phyloP scores from a whole-genome alignment of 2,797 vertebrate genomes.

The Danio albolineatus region DNA sequence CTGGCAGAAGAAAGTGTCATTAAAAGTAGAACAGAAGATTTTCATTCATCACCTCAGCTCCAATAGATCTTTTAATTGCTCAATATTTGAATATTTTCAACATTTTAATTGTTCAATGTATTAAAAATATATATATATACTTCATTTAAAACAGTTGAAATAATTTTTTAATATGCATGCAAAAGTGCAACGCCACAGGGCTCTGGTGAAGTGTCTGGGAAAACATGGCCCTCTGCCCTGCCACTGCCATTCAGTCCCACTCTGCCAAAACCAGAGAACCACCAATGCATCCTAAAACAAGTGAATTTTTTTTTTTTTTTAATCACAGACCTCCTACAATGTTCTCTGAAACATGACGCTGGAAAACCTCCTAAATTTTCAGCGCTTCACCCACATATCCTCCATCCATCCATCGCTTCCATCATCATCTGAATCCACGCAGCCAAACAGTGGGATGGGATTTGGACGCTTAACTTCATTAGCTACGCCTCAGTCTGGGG shows the following conservation, averaged over 20 bases:
- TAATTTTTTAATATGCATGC: background rate
- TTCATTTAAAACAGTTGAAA: background rate
- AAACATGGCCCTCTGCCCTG: constrained; percentile 13
- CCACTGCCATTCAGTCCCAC: background rate
- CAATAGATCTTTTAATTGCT: background rate
- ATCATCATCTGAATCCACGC: constrained; percentile 50
- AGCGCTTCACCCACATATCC: background rate
- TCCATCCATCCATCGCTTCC: constrained; percentile 17
- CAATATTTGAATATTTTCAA: no score
- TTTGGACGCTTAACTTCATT: constrained; percentile 84
- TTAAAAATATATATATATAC: no score
- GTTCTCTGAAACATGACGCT: background rate
- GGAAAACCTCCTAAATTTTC: background rate
- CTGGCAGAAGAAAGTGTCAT: no score
- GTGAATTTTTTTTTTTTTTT: no score
- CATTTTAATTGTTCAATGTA: no score
- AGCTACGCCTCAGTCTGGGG: constrained; percentile 82
- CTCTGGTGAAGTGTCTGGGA: constrained; percentile 3
- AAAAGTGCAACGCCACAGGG: background rate
- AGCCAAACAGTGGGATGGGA: constrained; percentile 76
- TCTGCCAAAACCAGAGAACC: background rate
- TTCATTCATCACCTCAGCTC: background rate
- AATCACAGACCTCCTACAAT: constrained; percentile 1
- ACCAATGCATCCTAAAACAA: constrained; percentile 1
- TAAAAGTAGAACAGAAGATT: no score